Percentiles rank a stretch among this genome's conserved stretches.
These are phyloP conservation scores for Sander lucioperca DNA, from an alignment of 2,113 vertebrate species.

Conservation along the genomic window DNA sequence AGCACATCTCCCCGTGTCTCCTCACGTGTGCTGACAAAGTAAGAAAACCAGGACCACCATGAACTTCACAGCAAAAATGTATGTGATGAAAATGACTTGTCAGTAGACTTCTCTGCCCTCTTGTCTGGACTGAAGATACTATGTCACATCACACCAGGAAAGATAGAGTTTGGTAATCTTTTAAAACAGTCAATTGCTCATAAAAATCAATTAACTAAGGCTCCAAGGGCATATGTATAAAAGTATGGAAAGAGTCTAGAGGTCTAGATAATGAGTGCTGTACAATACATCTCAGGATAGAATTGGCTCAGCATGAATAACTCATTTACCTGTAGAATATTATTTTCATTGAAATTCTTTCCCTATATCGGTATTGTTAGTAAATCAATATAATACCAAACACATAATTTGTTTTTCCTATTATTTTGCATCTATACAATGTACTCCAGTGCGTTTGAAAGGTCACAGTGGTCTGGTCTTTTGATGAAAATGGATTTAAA, in stretches of 20 bases:
- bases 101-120: conserved; percentile 5
- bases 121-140: not conserved
- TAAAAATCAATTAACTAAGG: not conserved
- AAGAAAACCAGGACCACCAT: conserved; percentile 34
- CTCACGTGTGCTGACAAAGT: conserved; percentile 50
- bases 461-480: conserved; percentile 20
- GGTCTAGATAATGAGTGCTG: conserved; percentile 18
- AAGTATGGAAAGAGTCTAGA: not conserved
- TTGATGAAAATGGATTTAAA: not conserved
- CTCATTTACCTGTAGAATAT: not conserved
- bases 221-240: not conserved
- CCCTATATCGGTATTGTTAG: not conserved
- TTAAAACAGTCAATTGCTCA: not conserved
- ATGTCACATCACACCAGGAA: not conserved
- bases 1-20: conserved; percentile 55
- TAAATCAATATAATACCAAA: conserved; percentile 14
- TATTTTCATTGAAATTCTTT: conserved; percentile 31
- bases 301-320: conserved; percentile 27
- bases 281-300: conserved; percentile 7
- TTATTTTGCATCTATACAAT: conserved; percentile 20
- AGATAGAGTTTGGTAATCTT: not conserved
- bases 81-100: conserved; percentile 28
- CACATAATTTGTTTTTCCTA: not conserved
- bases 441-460: conserved; percentile 13
- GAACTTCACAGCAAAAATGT: conserved; percentile 7